Evolutionary conservation across 2,888 invertebrate species (phyloP), one percentile per base, ranked within the genome.

Genomic region (Prenolepis imparis): DNA sequence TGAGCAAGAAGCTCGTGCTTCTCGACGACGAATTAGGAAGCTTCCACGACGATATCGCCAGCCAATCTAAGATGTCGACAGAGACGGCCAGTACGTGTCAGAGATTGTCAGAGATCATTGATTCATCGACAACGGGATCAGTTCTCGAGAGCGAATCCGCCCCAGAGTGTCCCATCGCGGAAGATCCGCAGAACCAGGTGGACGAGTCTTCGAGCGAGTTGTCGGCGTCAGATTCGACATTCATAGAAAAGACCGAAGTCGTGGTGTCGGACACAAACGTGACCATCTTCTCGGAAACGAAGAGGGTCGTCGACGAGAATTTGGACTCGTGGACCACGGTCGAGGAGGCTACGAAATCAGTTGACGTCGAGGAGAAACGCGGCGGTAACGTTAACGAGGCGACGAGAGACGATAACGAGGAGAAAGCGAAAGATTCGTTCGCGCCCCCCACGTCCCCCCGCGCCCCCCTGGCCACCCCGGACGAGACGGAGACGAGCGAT

Each of bases 401-500:
- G 57, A 44, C 73, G 52, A 73, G 4, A 41, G 59, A 61, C 52
- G 73, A 81, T 57, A 64, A 70, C 55, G 64, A 66, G 61, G 68
- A 28, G n/a, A 86, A 68, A 15, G 48, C 44, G 44, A 61, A 81
- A 57, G 72, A 80, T 41, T 64, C 24, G 3, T 36, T 67, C 24
- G 64, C 32, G n/a, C 82, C 70, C 36, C 52, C 52, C 8, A 4
- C 67, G 59, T 82, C 66, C 9, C 59, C 73, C 61, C 86, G 92
- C 59, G 93, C 93, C 12, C 94, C 93, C 12, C 88, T 94, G 9
- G 94, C 93, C 12, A 93, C 93, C 39, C 92, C 92, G 41, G 93
- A 93, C 74, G 93, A 93, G 88, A 77, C 68, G 55, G 92, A 92
- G 88, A 92, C 86, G 88, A 93, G 92, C 88, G 93, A 94, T 84